phyloP scores from a whole-genome alignment of 2,888 invertebrate species.

The Homarus gammarus region DNA sequence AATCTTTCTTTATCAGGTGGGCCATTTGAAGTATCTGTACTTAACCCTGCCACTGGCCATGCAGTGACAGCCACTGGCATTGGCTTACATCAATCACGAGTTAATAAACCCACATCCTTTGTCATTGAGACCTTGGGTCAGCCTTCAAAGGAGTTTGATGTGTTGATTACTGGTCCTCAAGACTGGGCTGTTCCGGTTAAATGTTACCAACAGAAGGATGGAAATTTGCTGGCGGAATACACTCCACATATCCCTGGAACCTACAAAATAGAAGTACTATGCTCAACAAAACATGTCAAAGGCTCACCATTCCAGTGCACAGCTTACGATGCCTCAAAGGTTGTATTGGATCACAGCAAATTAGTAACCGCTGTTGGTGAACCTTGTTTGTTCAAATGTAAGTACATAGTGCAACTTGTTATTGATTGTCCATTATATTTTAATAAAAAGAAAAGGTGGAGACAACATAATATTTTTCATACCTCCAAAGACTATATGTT shows the following conservation, averaged over 20 bases:
- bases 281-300: constrained; percentile 91
- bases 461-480: not conserved
- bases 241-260: constrained; percentile 83
- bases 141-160: constrained; percentile 90
- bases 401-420: constrained; percentile 30
- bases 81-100: constrained; percentile 89
- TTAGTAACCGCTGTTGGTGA: constrained; percentile 83
- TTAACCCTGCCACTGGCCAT: constrained; percentile 85
- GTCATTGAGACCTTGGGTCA: constrained; percentile 92
- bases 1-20: constrained; percentile 79
- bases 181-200: constrained; percentile 89
- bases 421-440: not conserved
- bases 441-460: not conserved
- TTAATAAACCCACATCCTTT: constrained; percentile 90
- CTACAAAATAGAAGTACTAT: constrained; percentile 89
- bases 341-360: constrained; percentile 86
- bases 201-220: constrained; percentile 97
- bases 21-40: constrained; percentile 83
- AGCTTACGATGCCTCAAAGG: constrained; percentile 92
- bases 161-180: constrained; percentile 90
- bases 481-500: not conserved
- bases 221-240: constrained; percentile 96
- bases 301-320: constrained; percentile 97
- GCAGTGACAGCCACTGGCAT: constrained; percentile 88
- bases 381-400: constrained; percentile 67